Percentiles rank a stretch among this genome's conserved stretches.
These are phyloP conservation scores for Pristionchus maxplancki DNA, from an alignment of 2,888 invertebrate species.

Conservation along the genomic window DNA sequence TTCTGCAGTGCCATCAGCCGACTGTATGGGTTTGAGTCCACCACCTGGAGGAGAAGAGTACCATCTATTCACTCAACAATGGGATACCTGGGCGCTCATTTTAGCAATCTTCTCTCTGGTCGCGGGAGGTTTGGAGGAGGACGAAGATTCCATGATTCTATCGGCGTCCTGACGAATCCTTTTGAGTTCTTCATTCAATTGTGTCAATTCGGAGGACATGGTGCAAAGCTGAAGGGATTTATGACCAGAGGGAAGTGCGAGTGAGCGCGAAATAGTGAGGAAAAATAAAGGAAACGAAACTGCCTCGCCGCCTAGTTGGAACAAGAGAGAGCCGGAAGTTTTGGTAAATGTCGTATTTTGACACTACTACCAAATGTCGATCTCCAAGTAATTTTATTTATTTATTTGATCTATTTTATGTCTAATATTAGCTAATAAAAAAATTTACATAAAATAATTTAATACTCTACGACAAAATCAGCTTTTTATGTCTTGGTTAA, in stretches of 20 bases:
- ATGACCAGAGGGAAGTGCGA: not conserved
- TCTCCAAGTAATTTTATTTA: not conserved
- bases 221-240: not conserved
- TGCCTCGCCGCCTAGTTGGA: conserved; percentile 21
- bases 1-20: conserved; percentile 97
- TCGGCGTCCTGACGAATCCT: not conserved
- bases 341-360: not conserved
- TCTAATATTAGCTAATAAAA: too few species aligned
- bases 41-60: conserved; percentile 58
- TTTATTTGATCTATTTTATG: too few species aligned
- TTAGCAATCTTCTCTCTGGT: conserved; percentile 74
- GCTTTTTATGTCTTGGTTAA: too few species aligned
- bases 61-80: not conserved
- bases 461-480: too few species aligned
- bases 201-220: conserved; percentile 35
- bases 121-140: not conserved
- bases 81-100: conserved; percentile 84
- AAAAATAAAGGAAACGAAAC: not conserved
- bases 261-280: not conserved
- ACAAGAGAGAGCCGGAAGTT: conserved; percentile 12
- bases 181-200: conserved; percentile 41
- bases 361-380: not conserved
- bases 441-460: too few species aligned
- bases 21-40: conserved; percentile 95
- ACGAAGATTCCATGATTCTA: conserved; percentile 27